Percentiles rank a stretch among this genome's conserved stretches.
Conservation (phyloP, 2,888 invertebrate species). For the Orthosia incerta region DNA sequence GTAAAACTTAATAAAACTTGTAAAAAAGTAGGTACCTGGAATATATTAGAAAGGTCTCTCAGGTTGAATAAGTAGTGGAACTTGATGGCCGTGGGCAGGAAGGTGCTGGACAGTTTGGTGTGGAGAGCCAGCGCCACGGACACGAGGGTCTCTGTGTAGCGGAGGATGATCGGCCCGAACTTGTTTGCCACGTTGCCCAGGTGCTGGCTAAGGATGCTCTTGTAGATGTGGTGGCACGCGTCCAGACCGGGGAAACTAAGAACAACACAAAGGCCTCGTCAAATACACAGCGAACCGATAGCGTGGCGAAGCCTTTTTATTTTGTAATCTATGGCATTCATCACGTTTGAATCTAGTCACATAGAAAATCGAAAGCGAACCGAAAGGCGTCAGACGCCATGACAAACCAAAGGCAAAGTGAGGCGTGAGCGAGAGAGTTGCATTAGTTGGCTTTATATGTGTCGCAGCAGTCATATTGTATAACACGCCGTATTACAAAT, state of each 20-base stretch:
- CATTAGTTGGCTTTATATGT: no score
- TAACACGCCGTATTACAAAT: no score
- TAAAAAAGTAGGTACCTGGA: constrained; percentile 92
- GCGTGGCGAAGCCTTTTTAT: no score
- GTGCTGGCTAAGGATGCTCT: constrained; percentile 95
- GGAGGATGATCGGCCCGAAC: constrained; percentile 91
- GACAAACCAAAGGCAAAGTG: no score
- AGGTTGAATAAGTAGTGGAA: constrained; percentile 99
- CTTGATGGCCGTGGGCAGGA: constrained; percentile 98
- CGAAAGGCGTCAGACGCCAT: no score
- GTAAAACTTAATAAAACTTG: no score
- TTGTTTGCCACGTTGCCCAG: constrained; percentile 92
- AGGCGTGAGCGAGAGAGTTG: no score
- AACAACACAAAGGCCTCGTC: neutral
- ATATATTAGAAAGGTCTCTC: constrained; percentile 97
- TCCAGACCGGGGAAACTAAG: constrained; percentile 95
- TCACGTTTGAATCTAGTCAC: no score
- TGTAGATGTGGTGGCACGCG: constrained; percentile 96
- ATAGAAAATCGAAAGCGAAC: no score
- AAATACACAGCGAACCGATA: no score
- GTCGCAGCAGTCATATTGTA: no score
- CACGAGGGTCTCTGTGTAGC: constrained; percentile 92
- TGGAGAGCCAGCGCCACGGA: constrained; percentile 94
- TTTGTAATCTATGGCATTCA: no score
- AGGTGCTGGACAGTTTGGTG: constrained; percentile 93